These are phyloP conservation scores for Neelides sp. DNA, from an alignment of 1,140 invertebrate species.

Conservation along the genomic window DNA sequence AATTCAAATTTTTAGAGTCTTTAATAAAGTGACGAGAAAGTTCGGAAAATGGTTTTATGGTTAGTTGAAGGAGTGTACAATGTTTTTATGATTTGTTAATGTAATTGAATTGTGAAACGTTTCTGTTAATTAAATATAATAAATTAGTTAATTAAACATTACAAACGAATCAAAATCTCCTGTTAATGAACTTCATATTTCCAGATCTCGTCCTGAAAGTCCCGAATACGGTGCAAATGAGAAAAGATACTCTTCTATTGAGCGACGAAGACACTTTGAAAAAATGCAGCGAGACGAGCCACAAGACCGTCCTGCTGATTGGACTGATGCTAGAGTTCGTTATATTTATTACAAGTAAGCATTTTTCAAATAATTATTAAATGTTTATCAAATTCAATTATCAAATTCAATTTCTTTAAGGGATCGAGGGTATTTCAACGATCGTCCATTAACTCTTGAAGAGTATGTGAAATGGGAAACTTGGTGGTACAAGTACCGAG, in stretches of 20 bases:
- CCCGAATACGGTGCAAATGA: constrained; percentile 19
- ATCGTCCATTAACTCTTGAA: constrained; percentile 49
- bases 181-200: too few species aligned
- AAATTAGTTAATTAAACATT: too few species aligned
- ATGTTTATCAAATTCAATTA: neutral
- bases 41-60: too few species aligned
- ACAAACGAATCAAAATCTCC: too few species aligned
- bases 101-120: too few species aligned
- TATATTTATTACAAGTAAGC: constrained; percentile 60
- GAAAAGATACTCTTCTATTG: constrained; percentile 19
- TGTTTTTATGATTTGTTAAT: too few species aligned
- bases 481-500: constrained; percentile 86
- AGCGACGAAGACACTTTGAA: constrained; percentile 24
- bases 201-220: constrained; percentile 19
- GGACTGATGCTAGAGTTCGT: constrained; percentile 69
- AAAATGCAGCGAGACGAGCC: constrained; percentile 23
- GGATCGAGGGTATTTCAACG: constrained; percentile 64
- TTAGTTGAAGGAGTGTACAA: too few species aligned
- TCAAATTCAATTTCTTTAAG: constrained; percentile 34
- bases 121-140: too few species aligned
- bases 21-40: too few species aligned
- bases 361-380: constrained; percentile 3
- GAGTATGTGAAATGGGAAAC: constrained; percentile 86
- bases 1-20: too few species aligned
- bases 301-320: constrained; percentile 43